These are phyloP conservation scores for Tenualosa thibaudeaui DNA, from an alignment of 2,797 vertebrate genomes.

Conservation along the genomic window DNA sequence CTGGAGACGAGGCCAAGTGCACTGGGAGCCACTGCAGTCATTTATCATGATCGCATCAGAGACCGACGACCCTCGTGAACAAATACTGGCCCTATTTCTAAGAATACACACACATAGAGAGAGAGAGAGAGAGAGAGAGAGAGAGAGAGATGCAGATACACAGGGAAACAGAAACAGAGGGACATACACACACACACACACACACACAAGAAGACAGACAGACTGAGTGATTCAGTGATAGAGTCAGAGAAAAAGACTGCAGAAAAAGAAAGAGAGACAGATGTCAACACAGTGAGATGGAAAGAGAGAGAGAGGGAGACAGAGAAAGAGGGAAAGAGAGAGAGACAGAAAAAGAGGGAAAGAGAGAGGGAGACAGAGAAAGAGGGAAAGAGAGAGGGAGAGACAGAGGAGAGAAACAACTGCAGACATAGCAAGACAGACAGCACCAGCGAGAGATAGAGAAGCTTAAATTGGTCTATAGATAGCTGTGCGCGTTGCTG, in stretches of 20 bases:
- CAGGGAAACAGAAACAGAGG: not conserved
- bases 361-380: not conserved
- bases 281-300: not conserved
- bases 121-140: conserved; percentile 7
- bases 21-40: not conserved
- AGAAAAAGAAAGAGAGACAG: too few relatives aligned
- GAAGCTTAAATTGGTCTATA: conserved; percentile 16
- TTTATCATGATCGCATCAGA: not conserved
- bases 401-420: not conserved
- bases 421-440: not conserved
- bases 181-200: not conserved
- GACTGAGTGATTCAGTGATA: not conserved
- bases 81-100: not conserved
- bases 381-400: not conserved
- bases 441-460: not conserved
- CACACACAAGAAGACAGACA: not conserved
- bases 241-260: not conserved
- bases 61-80: not conserved
- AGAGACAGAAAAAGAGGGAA: not conserved
- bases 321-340: not conserved
- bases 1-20: not conserved
- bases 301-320: not conserved
- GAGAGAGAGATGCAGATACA: not conserved
- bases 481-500: not conserved
- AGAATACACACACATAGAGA: conserved; percentile 2